phyloP scores from a whole-genome alignment of 2,113 vertebrate species.

The Butastur rufipennis region DNA sequence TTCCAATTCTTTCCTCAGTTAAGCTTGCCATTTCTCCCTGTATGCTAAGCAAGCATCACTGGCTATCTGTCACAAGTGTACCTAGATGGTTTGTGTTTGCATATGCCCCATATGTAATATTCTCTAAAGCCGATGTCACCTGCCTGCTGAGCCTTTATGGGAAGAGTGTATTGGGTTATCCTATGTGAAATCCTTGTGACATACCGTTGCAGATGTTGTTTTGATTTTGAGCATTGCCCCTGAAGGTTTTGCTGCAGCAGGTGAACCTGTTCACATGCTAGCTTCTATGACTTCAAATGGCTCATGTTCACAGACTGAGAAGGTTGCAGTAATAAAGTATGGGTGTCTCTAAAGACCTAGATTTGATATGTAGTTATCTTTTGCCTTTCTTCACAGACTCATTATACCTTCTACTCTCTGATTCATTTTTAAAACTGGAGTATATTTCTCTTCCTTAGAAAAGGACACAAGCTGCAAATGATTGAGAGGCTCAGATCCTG shows the following conservation, averaged over 20 bases:
- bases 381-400: not conserved
- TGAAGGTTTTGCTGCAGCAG: not conserved
- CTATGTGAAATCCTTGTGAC: not conserved
- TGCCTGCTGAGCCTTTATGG: not conserved
- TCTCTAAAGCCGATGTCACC: not conserved
- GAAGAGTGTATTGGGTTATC: not conserved
- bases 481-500: not conserved
- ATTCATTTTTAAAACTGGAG: not conserved
- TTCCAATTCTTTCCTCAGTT: fast-evolving
- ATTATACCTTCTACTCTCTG: not conserved
- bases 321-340: not conserved
- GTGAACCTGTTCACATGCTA: not conserved
- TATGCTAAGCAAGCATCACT: not conserved
- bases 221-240: not conserved
- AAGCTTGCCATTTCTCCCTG: not conserved
- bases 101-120: too few species aligned
- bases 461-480: not conserved
- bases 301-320: not conserved
- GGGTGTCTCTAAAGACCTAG: not conserved
- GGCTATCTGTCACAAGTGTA: not conserved
- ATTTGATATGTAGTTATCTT: not conserved
- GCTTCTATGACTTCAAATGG: not conserved
- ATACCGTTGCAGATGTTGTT: not conserved
- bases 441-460: not conserved
- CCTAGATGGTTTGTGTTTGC: not conserved